A percentile compares a stretch with the other conserved stretches of the same genome.
These are phyloP conservation scores for Bombus pyrosoma DNA, from an alignment of 1,140 invertebrate genomes.

Conservation along the genomic window DNA sequence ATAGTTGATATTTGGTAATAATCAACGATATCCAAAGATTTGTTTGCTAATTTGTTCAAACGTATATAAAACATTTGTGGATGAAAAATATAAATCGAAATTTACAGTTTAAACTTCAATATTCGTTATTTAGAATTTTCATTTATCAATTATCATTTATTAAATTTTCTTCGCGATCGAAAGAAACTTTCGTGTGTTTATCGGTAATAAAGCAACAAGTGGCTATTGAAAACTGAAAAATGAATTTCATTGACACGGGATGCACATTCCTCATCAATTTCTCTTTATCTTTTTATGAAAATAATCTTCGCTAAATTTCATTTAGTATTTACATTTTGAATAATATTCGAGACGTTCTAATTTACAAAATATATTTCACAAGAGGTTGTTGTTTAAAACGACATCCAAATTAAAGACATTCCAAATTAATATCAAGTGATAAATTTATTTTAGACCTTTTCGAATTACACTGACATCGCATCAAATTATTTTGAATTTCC, in stretches of 20 bases:
- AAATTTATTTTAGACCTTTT: too few relatives aligned
- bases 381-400: neutral
- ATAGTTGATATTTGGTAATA: neutral
- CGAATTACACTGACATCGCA: too few relatives aligned
- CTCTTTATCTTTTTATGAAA: too few relatives aligned
- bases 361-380: neutral
- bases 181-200: neutral
- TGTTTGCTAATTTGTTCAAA: neutral
- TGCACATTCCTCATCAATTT: neutral
- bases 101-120: neutral
- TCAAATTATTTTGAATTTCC: neutral
- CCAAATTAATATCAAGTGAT: too few relatives aligned
- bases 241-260: neutral
- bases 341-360: neutral
- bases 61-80: neutral
- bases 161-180: neutral
- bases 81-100: neutral
- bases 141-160: too few relatives aligned
- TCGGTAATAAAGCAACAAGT: conserved; percentile 12
- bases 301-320: neutral
- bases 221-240: neutral
- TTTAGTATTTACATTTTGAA: neutral
- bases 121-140: neutral
- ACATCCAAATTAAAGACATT: neutral
- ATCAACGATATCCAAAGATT: neutral